Base-by-base conservation (phyloP, 2,797 vertebrate species). In the Acipenser transmontanus region DNA sequence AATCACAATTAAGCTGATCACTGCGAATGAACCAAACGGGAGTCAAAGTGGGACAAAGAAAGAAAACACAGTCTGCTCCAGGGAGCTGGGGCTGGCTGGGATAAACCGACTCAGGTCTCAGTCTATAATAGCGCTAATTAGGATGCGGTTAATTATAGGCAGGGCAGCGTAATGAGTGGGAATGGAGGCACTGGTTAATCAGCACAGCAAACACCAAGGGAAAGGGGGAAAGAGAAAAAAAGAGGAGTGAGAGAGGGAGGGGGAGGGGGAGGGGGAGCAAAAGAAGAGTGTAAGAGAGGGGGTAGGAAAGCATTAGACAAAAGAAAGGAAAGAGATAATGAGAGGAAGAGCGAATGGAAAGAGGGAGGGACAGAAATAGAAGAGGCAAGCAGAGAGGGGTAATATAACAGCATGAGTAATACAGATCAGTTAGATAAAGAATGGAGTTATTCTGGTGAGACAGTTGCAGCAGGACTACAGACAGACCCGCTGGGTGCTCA, bases 81-180 rank as follows among this genome's bases (percentile, higher is more conserved):
- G 52, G 52, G 52, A 54, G 52, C 52, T n/a, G n/a, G 4, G 52
- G 52, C 52, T 9, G 52, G 8, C 52, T 9, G 52, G 7, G 52
- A n/a, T 9, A 6, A n/a, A 8, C 52, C n/a, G 52, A 8, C 7
- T 54, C 7, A 54, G 8, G 2, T 54, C 52, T 8, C 34, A 34
- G 52, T 54, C 52, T 54, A n/a, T 54, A 54, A 54, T 54, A 54
- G n/a, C 3, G 52, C 52, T 54, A 54, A 54, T 54, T 54, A 54
- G 52, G 52, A 54, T 54, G 52, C 7, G 52, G 52, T 54, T 54
- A 54, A 54, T 54, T 54, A 54, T 9, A 54, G 52, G 52, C 52
- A 54, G 52, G 52, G 60, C 7, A 34, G 1, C 1, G 34, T 7
- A n/a, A 20, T 13, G 60, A 61, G 60, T 8, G 34, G 9, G 12